phyloP scores from a whole-genome alignment of 2,888 invertebrate species.

The Zaprionus obscuricornis region DNA sequence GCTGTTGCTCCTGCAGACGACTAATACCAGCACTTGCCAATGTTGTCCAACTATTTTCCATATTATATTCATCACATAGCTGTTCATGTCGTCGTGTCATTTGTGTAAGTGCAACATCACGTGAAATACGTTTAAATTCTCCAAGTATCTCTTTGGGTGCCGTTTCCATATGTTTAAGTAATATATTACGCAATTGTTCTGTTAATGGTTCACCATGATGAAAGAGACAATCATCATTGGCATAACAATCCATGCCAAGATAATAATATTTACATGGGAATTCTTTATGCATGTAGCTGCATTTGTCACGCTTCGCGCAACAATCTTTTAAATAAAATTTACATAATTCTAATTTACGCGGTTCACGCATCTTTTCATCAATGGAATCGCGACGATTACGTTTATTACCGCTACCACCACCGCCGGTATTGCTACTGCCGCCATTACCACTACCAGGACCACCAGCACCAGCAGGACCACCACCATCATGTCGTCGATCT shows the following conservation, averaged over 20 bases:
- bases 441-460: neutral
- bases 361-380: constrained; percentile 86
- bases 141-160: constrained; percentile 96
- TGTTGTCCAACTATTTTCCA: constrained; percentile 76
- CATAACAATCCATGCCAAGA: constrained; percentile 93
- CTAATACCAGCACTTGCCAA: constrained; percentile 43
- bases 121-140: constrained; percentile 92
- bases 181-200: constrained; percentile 88
- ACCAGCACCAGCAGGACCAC: no score
- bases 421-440: neutral
- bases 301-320: constrained; percentile 96
- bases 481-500: constrained; percentile 84
- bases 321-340: constrained; percentile 98
- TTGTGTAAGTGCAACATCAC: constrained; percentile 88
- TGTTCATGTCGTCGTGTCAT: constrained; percentile 84
- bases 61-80: constrained; percentile 83
- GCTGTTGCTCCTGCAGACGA: constrained; percentile 47
- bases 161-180: constrained; percentile 92
- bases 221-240: constrained; percentile 95
- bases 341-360: constrained; percentile 96
- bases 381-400: constrained; percentile 85
- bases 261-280: constrained; percentile 99
- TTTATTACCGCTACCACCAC: constrained; percentile 65
- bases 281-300: constrained; percentile 97
- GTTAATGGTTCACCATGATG: constrained; percentile 94